Evolutionary conservation across 2,888 invertebrate genomes (phyloP).

Genomic region (Salpingus planirostris): DNA sequence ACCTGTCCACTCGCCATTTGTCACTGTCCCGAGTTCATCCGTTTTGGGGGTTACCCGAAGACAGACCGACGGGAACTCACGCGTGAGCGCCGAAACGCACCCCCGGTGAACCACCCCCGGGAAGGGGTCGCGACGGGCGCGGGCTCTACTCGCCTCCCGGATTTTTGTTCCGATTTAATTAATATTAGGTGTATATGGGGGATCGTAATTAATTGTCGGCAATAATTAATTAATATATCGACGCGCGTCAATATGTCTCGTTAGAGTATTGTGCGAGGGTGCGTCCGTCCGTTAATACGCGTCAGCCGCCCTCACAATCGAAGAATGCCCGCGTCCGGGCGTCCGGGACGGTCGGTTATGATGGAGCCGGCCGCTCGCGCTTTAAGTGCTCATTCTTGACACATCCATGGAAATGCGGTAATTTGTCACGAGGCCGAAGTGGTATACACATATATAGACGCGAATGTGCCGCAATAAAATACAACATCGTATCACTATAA

Average conservation of each 20-base stretch:
- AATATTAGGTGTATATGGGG: conserved; percentile 3
- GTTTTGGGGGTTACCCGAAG: too few species aligned
- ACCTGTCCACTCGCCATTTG: too few species aligned
- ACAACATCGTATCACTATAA: conserved; percentile 15
- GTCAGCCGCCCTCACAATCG: conserved; percentile 7
- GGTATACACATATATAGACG: conserved; percentile 14
- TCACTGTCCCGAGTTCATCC: too few species aligned
- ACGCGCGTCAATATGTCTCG: conserved; percentile 16
- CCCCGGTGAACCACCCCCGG: too few species aligned
- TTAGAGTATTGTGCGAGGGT: conserved; percentile 5
- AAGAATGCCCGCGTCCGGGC: too few species aligned
- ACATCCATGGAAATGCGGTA: conserved; percentile 23
- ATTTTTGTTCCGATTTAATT: conserved; percentile 11
- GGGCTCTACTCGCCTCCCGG: too few species aligned
- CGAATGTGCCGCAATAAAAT: conserved; percentile 20
- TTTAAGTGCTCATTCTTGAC: conserved; percentile 22
- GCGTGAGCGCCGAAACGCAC: too few species aligned
- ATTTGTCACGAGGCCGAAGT: conserved; percentile 22
- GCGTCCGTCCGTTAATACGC: conserved; percentile 6
- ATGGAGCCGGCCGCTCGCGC: conserved; percentile 8
- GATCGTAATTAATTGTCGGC: conserved; percentile 15
- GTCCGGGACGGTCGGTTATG: conserved; percentile 8
- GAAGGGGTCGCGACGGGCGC: too few species aligned
- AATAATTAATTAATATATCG: conserved; percentile 22
- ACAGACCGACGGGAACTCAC: too few species aligned